These are phyloP conservation scores for Sarcophilus harrisii DNA, from an alignment of 2,797 vertebrate genomes.

Conservation along the genomic window DNA sequence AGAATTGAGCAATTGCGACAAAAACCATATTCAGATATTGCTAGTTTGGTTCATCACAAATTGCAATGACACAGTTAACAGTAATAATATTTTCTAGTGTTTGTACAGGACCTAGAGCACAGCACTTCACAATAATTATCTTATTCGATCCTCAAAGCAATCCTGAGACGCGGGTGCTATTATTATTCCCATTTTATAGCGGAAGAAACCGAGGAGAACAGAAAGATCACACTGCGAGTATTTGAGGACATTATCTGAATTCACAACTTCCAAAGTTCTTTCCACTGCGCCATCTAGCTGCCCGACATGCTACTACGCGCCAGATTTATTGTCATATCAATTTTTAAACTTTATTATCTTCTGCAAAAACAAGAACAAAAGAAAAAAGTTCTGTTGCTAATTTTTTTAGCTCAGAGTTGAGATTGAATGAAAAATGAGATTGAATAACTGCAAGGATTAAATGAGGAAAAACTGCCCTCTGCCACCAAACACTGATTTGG, in stretches of 20 bases:
- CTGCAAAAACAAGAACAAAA: not conserved
- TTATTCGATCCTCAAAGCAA: not conserved
- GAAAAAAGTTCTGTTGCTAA: not conserved
- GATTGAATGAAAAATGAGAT: not conserved
- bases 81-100: not conserved
- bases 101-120: not conserved
- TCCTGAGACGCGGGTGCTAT: not conserved
- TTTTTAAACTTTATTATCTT: slow-evolving; percentile 1
- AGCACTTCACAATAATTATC: not conserved
- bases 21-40: not conserved
- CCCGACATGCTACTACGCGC: not conserved
- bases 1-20: not conserved
- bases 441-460: not conserved
- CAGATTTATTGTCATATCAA: not conserved
- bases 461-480: not conserved
- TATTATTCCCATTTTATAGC: not conserved
- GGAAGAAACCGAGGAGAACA: not conserved
- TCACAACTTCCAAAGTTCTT: not conserved
- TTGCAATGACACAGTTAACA: not conserved
- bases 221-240: not conserved
- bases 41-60: not conserved
- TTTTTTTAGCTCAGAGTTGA: not conserved
- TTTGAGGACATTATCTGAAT: not conserved
- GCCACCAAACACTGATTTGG: not conserved
- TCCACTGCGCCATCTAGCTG: not conserved